phyloP scores from a whole-genome alignment of 2,797 vertebrate genomes.

The Lithobates pipiens region DNA sequence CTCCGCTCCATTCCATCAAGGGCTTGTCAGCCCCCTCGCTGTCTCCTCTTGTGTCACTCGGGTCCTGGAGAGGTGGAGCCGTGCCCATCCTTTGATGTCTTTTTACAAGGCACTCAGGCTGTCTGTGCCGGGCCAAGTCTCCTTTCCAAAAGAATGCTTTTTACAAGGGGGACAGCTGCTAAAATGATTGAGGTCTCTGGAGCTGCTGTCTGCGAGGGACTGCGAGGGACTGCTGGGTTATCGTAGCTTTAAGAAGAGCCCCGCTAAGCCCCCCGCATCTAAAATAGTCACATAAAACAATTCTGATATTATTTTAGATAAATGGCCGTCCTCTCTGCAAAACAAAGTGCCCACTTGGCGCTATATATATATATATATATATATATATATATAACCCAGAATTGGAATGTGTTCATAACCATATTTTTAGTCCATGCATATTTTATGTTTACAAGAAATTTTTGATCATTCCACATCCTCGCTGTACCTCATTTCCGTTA shows the following conservation, averaged over 20 bases:
- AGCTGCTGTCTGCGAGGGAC: not conserved
- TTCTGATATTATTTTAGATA: too few species aligned
- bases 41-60: conserved; percentile 12
- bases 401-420: too few species aligned
- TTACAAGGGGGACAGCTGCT: conserved; percentile 24
- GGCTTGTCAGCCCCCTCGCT: conserved; percentile 19
- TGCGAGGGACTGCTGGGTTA: not conserved
- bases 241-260: not conserved
- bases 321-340: too few species aligned
- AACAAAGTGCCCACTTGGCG: too few species aligned
- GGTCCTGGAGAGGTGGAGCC: not conserved
- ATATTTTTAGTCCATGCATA: too few species aligned
- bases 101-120: conserved; percentile 23
- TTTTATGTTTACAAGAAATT: too few species aligned
- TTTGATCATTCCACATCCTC: too few species aligned
- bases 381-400: too few species aligned
- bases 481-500: too few species aligned
- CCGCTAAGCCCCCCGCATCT: too few species aligned
- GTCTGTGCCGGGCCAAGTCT: conserved; percentile 36
- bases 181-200: not conserved
- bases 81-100: conserved; percentile 42
- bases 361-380: too few species aligned
- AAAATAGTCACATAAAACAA: too few species aligned
- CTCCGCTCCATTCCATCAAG: conserved; percentile 18
- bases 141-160: conserved; percentile 39